A percentile compares a stretch with the other conserved stretches of the same genome.
phyloP scores from a whole-genome alignment of 2,888 invertebrate genomes.

The Pristionchus japonicus region DNA sequence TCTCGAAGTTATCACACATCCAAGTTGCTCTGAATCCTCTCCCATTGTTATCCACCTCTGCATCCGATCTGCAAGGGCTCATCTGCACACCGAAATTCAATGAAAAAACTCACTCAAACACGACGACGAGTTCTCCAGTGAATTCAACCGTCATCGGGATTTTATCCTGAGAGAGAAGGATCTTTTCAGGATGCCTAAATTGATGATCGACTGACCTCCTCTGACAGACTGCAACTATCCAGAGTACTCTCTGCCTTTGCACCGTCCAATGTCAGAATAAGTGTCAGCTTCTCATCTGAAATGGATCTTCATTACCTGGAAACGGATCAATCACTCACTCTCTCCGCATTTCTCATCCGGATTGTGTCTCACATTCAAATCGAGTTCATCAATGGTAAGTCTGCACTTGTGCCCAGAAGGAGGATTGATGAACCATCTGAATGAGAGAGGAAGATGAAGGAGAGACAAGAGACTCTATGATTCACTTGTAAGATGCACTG shows the following conservation, averaged over 20 bases:
- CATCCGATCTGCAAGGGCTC: neutral
- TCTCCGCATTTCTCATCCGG: slow-evolving; percentile 31
- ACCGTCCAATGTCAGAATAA: neutral
- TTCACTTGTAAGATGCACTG: slow-evolving; percentile 21
- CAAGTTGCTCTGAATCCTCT: slow-evolving; percentile 27
- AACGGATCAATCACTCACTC: neutral
- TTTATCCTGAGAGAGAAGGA: neutral
- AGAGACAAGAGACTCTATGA: too few relatives aligned
- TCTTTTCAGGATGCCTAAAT: neutral
- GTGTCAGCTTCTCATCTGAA: neutral
- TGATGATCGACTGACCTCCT: neutral
- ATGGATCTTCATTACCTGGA: neutral
- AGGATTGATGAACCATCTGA: slow-evolving; percentile 9
- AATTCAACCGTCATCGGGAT: neutral
- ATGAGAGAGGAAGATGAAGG: too few relatives aligned
- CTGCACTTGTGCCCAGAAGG: slow-evolving; percentile 19
- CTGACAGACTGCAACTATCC: neutral
- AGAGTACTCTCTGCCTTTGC: neutral
- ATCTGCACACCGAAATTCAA: neutral
- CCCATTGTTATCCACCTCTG: neutral
- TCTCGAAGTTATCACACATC: neutral
- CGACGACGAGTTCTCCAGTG: neutral
- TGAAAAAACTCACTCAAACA: neutral
- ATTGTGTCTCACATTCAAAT: neutral
- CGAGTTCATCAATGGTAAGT: neutral